Base-by-base conservation (phyloP, 2,888 invertebrate species). In the Phania funesta region DNA sequence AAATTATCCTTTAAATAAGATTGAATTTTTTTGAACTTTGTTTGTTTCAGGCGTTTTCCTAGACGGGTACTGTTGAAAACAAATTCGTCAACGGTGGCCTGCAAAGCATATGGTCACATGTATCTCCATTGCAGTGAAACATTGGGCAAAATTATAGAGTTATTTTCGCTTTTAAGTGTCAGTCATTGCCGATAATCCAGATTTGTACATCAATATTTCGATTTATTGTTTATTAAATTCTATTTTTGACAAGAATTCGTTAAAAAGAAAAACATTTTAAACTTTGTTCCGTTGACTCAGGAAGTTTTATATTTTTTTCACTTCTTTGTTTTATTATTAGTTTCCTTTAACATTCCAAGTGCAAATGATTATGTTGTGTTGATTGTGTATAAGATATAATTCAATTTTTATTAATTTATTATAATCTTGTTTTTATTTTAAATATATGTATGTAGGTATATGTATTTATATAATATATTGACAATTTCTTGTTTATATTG, bases 1-100 rank as follows among this genome's bases (percentile, higher is more conserved):
- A 79, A 71, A 82, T 60, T 85, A 85, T 84, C 85, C 84, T 84
- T 84, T 84, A 82, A 84, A 81, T 68, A 75, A 64, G 16, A 24
- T 48, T 48, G 22, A 22, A 13, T 22, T 48, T 48, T 9, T 11
- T 48, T 48, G 11, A n/a, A 16, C 5, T 16, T 4, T 11, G n/a
- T 16, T 0, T 41, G 38, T 29, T 7, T 4, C 4, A 41, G 11
- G n/a, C n/a, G n/a, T n/a, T n/a, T n/a, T n/a, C n/a, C n/a, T n/a
- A n/a, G n/a, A n/a, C n/a, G n/a, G n/a, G n/a, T n/a, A n/a, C n/a
- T n/a, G n/a, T n/a, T n/a, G n/a, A n/a, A n/a, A n/a, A n/a, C n/a
- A n/a, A n/a, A n/a, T n/a, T n/a, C n/a, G n/a, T n/a, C n/a, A n/a
- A n/a, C n/a, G n/a, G n/a, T n/a, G n/a, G n/a, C n/a, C n/a, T n/a